Evolutionary conservation across 92 coral and sea anemone genomes (phyloP).

Genomic region (Hydrozoanthus gracilis): DNA sequence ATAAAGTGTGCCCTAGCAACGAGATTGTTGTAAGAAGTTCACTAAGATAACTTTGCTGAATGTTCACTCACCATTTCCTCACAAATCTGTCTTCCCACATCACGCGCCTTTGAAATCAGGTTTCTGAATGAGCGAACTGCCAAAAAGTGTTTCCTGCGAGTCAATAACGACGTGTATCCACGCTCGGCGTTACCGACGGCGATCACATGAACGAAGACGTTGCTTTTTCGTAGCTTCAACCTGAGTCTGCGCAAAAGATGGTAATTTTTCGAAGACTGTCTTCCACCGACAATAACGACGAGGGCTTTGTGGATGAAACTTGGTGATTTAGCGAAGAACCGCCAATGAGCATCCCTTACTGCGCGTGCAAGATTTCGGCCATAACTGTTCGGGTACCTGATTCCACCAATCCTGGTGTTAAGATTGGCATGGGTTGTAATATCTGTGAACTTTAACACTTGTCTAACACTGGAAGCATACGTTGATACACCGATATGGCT

Average conservation of each 20-base stretch:
- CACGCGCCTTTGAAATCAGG: constrained; percentile 31
- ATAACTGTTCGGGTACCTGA: constrained; percentile 68
- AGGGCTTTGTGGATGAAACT: constrained; percentile 79
- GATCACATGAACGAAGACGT: constrained; percentile 22
- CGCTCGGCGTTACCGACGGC: constrained; percentile 21
- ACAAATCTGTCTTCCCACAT: constrained; percentile 24
- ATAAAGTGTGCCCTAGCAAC: no score
- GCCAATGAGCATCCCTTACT: constrained; percentile 61
- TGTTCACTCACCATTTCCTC: constrained; percentile 31
- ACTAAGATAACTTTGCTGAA: no score
- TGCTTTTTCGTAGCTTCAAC: not conserved
- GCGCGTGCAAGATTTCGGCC: constrained; percentile 83
- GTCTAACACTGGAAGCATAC: constrained; percentile 65
- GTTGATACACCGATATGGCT: constrained; percentile 86
- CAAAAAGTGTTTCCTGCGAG: not conserved
- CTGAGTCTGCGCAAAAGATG: constrained; percentile 12
- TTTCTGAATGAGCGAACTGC: constrained; percentile 21
- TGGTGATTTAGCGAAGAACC: constrained; percentile 71
- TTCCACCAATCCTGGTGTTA: constrained; percentile 36
- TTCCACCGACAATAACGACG: constrained; percentile 76
- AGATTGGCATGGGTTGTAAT: not conserved
- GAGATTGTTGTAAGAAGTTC: no score
- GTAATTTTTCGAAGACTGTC: constrained; percentile 45
- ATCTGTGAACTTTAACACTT: constrained; percentile 55
- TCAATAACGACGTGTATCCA: not conserved